Conservation (phyloP, 2,113 vertebrate genomes). For the Catagonus wagneri region DNA sequence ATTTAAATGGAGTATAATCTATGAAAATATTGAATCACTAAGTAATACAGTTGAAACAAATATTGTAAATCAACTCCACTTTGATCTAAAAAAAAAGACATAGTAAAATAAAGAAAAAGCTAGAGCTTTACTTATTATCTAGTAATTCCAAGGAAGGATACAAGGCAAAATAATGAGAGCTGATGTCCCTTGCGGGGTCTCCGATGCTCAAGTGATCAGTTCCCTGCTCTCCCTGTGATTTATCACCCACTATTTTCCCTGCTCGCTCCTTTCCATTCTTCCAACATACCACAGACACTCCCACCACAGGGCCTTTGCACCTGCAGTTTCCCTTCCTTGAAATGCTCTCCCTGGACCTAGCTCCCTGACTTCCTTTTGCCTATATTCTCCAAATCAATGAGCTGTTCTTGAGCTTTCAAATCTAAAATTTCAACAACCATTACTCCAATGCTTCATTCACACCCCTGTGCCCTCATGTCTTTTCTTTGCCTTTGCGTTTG, state of each 20-base stretch:
- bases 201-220: neutral
- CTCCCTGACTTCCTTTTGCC: neutral
- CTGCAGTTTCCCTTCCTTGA: neutral
- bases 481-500: neutral
- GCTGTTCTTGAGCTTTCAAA: neutral
- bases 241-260: neutral
- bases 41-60: neutral
- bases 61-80: neutral
- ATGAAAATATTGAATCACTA: neutral
- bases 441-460: neutral
- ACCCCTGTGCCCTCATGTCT: no score
- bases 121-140: neutral
- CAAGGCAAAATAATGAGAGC: neutral
- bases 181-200: neutral
- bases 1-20: neutral
- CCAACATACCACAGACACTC: neutral
- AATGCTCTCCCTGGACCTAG: neutral
- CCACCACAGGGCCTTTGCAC: neutral
- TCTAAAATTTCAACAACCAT: neutral
- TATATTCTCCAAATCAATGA: neutral
- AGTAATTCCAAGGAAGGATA: neutral
- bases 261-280: neutral
- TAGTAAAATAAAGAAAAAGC: neutral
- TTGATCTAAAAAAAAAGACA: neutral
- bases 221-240: neutral